phyloP scores from a whole-genome alignment of 2,113 vertebrate genomes.

The Tyrannus savana region DNA sequence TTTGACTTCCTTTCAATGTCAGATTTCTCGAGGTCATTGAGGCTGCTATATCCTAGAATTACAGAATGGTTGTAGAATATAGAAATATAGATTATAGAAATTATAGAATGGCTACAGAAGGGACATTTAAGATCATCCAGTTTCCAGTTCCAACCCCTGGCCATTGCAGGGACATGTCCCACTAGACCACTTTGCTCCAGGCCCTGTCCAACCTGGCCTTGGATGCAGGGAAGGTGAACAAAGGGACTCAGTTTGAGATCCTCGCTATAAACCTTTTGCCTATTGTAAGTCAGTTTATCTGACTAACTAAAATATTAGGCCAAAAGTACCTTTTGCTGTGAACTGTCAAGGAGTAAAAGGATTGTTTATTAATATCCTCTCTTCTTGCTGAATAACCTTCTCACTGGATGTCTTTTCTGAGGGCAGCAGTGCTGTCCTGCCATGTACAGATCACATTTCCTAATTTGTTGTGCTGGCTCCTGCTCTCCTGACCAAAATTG shows the following conservation, averaged over 20 bases:
- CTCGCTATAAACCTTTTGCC: not conserved
- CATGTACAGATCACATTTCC: not conserved
- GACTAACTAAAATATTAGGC: not conserved
- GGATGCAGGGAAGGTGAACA: not conserved
- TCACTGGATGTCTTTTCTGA: not conserved
- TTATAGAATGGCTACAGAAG: not conserved
- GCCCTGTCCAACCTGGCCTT: accelerated
- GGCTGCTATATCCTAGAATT: accelerated
- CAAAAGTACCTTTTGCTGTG: not conserved
- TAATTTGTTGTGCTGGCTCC: slow-evolving; percentile 18
- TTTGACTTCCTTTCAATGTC: not conserved
- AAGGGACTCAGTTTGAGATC: not conserved
- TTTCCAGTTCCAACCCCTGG: not conserved
- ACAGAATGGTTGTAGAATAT: not conserved
- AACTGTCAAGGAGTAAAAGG: not conserved
- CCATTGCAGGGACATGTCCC: not conserved
- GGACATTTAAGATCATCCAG: not conserved
- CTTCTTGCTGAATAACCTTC: not conserved
- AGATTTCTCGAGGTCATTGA: not conserved
- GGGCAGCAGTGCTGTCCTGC: not conserved
- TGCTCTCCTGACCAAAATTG: not conserved
- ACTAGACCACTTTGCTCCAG: not conserved
- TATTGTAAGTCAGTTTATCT: not conserved
- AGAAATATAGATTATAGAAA: not conserved
- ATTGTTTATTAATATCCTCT: not conserved